phyloP scores from a whole-genome alignment of 1,140 invertebrate genomes.

The Hestina assimilis region DNA sequence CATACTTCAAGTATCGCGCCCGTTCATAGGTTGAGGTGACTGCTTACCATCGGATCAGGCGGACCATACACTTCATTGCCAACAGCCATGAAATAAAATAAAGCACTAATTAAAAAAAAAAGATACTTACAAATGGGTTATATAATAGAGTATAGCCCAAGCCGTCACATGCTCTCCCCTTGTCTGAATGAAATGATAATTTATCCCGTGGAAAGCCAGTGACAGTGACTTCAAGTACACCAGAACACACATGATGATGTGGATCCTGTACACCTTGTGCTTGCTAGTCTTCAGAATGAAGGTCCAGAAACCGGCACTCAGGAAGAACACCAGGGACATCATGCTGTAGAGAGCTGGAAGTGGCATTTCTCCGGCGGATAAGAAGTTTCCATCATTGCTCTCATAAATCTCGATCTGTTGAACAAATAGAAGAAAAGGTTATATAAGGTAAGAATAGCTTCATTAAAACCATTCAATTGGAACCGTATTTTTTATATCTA shows the following conservation, averaged over 20 bases:
- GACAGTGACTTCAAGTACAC: constrained; percentile 96
- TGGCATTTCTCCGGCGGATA: constrained; percentile 98
- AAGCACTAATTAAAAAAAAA: too few relatives aligned
- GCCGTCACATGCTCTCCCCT: constrained; percentile 96
- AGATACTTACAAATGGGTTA: constrained; percentile 92
- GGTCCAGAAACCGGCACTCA: constrained; percentile 95
- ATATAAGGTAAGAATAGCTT: too few relatives aligned
- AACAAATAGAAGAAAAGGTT: constrained; percentile 8
- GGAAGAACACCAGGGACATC: constrained; percentile 93
- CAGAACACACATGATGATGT: constrained; percentile 97
- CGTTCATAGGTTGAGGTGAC: too few relatives aligned
- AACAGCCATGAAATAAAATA: too few relatives aligned
- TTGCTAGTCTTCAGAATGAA: constrained; percentile 92
- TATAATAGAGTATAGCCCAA: constrained; percentile 98
- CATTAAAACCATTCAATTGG: too few relatives aligned
- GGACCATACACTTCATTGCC: too few relatives aligned
- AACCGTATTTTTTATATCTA: too few relatives aligned
- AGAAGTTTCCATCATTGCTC: constrained; percentile 91
- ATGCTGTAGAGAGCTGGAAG: constrained; percentile 94
- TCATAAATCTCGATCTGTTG: constrained; percentile 90
- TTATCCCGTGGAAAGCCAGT: constrained; percentile 96
- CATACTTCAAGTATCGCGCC: too few relatives aligned
- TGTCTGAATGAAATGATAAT: constrained; percentile 97
- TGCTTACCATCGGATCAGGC: too few relatives aligned
- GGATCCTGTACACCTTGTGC: constrained; percentile 95